Conservation (phyloP, 2,797 vertebrate genomes). For the Neosalanx taihuensis region DNA sequence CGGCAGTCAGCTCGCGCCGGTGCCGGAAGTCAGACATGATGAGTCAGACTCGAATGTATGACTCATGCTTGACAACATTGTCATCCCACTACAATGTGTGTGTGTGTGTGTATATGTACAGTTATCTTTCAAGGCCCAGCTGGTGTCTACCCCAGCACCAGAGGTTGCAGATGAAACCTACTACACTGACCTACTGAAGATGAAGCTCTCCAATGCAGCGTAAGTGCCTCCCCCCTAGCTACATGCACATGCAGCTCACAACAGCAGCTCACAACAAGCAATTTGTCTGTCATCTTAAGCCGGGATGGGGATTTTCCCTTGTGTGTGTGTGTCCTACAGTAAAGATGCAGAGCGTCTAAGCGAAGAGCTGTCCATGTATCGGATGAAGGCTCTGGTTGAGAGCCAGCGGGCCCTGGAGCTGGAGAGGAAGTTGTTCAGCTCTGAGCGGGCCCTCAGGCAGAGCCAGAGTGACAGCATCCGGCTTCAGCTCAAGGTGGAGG, state of each 20-base stretch:
- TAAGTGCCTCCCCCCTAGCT: slow-evolving; percentile 64
- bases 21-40: too few relatives aligned
- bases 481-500: slow-evolving; percentile 83
- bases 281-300: too few relatives aligned
- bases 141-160: slow-evolving; percentile 29
- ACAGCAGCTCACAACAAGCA: too few relatives aligned
- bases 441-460: slow-evolving; percentile 81
- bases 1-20: too few relatives aligned
- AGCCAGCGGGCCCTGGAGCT: slow-evolving; percentile 90
- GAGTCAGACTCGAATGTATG: background rate
- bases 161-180: slow-evolving; percentile 69
- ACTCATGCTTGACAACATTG: too few relatives aligned
- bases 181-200: slow-evolving; percentile 87
- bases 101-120: slow-evolving; percentile 33
- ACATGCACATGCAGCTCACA: background rate
- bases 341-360: slow-evolving; percentile 83
- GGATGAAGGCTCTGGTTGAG: slow-evolving; percentile 92
- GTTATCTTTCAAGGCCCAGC: slow-evolving; percentile 60
- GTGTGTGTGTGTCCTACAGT: slow-evolving; percentile 57
- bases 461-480: slow-evolving; percentile 87
- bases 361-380: slow-evolving; percentile 87
- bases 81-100: background rate
- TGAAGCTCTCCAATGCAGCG: slow-evolving; percentile 86
- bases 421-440: slow-evolving; percentile 89
- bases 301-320: too few relatives aligned